Conservation (phyloP, 2,113 vertebrate species). For the Lontra canadensis region DNA sequence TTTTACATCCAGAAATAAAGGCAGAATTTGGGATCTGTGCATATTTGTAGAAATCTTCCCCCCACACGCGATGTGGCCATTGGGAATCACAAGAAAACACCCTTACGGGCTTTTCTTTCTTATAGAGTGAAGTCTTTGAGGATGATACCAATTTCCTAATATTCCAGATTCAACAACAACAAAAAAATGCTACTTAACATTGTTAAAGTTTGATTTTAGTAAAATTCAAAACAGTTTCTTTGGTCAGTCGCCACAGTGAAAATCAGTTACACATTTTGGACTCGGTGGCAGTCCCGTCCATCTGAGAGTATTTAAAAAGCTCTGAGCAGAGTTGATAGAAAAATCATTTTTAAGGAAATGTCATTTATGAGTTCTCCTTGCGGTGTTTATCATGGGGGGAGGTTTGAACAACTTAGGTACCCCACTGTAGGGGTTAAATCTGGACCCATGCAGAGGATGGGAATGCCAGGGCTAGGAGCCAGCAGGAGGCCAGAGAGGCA, state of each 20-base stretch:
- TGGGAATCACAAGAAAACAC: background rate
- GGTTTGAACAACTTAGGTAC: background rate
- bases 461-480: fast-evolving
- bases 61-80: background rate
- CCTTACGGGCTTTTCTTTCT: background rate
- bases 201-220: slow-evolving; percentile 53
- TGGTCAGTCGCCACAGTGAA: slow-evolving; percentile 32
- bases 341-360: background rate
- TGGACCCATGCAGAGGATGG: fast-evolving
- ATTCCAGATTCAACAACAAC: slow-evolving; percentile 35
- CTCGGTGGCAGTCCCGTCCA: background rate
- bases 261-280: slow-evolving; percentile 51
- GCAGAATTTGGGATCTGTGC: background rate
- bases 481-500: background rate
- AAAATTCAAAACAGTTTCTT: slow-evolving; percentile 64
- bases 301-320: slow-evolving; percentile 21
- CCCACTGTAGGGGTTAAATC: background rate
- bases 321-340: background rate
- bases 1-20: background rate
- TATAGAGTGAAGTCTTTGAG: background rate
- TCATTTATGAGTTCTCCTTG: background rate
- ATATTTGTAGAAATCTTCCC: background rate
- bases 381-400: fast-evolving
- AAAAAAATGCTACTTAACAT: slow-evolving; percentile 66
- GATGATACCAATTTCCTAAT: slow-evolving; percentile 53